phyloP scores from a whole-genome alignment of 2,113 vertebrate species.

The Gymnorhina tibicen region DNA sequence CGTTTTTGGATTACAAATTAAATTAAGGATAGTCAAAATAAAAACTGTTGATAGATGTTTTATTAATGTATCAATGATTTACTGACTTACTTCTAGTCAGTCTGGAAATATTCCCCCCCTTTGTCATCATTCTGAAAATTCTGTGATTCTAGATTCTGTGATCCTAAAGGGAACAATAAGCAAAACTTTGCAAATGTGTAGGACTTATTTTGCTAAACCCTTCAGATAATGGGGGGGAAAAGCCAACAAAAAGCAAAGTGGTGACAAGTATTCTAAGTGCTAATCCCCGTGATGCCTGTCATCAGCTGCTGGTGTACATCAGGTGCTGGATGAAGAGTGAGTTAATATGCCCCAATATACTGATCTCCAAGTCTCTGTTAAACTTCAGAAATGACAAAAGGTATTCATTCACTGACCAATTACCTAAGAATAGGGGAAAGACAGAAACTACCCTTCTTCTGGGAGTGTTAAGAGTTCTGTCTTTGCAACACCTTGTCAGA shows the following conservation, averaged over 20 bases:
- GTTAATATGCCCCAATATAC: rapidly evolving
- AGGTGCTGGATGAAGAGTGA: background rate
- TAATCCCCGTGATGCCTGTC: background rate
- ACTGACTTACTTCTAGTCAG: background rate
- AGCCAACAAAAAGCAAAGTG: background rate
- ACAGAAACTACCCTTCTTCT: background rate
- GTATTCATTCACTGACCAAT: background rate
- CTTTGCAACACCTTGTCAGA: background rate
- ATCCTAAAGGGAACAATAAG: background rate
- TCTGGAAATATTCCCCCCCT: rapidly evolving
- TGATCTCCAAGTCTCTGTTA: background rate
- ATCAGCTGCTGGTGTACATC: background rate
- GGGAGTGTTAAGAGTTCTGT: background rate
- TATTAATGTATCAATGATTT: background rate
- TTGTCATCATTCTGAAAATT: background rate
- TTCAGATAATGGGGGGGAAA: background rate
- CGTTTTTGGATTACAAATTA: background rate
- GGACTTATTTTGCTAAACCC: background rate
- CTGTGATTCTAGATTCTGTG: background rate
- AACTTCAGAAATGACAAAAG: background rate
- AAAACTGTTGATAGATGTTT: background rate
- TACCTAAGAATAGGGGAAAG: background rate
- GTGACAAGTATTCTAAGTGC: background rate
- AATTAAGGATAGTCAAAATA: background rate
- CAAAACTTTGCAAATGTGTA: background rate